phyloP scores from a whole-genome alignment of 2,888 invertebrate species.

The Leptothorax acervorum region DNA sequence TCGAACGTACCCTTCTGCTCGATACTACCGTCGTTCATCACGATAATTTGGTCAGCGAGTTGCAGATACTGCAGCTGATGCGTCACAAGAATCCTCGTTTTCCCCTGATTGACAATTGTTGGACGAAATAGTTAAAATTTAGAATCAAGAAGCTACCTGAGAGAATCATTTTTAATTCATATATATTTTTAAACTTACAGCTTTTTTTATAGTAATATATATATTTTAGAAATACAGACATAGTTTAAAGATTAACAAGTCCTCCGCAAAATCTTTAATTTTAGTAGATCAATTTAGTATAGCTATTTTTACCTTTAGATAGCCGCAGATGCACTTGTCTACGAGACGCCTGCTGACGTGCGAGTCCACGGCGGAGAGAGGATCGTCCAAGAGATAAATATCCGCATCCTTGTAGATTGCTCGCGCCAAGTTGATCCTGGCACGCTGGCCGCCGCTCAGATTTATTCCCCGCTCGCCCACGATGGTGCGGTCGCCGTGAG shows the following conservation, averaged over 20 bases:
- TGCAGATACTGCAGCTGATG: slow-evolving; percentile 94
- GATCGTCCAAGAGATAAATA: slow-evolving; percentile 92
- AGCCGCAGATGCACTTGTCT: slow-evolving; percentile 88
- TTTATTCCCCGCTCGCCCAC: slow-evolving; percentile 95
- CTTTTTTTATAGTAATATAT: too few relatives aligned
- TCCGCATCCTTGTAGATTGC: slow-evolving; percentile 91
- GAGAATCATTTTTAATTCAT: not conserved
- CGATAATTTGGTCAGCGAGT: slow-evolving; percentile 88
- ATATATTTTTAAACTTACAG: too few relatives aligned
- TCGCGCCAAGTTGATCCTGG: slow-evolving; percentile 90
- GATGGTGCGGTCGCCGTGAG: slow-evolving; percentile 90
- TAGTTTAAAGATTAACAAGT: not conserved
- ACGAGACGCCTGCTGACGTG: slow-evolving; percentile 90
- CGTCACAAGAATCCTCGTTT: slow-evolving; percentile 92
- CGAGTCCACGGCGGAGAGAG: slow-evolving; percentile 91
- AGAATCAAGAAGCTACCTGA: not conserved
- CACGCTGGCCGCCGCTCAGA: slow-evolving; percentile 94
- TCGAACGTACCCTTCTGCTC: slow-evolving; percentile 88
- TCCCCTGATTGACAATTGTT: slow-evolving; percentile 80
- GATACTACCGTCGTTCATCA: slow-evolving; percentile 87
- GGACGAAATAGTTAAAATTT: not conserved
- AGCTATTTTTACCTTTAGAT: slow-evolving; percentile 85
- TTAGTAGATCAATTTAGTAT: not conserved
- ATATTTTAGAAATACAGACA: too few relatives aligned
- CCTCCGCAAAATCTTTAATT: too few relatives aligned